phyloP scores from a whole-genome alignment of 2,113 vertebrate species.

The Collichthys lucidus region DNA sequence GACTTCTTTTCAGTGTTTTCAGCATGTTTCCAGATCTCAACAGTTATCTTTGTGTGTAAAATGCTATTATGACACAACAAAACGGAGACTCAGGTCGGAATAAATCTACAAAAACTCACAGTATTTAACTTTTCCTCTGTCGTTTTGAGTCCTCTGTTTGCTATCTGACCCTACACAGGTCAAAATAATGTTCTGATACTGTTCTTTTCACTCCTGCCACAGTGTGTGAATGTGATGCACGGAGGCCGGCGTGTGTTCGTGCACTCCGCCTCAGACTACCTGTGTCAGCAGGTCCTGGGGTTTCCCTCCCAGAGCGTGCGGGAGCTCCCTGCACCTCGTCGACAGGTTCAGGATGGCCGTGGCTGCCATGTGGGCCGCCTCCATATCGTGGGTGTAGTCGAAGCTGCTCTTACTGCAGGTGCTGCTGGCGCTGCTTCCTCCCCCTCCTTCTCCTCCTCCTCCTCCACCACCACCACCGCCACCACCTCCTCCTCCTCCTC shows the following conservation, averaged over 20 bases:
- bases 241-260: background rate
- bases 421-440: constrained; percentile 95
- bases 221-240: background rate
- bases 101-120: background rate
- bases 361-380: constrained; percentile 99
- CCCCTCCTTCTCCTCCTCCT: constrained; percentile 61
- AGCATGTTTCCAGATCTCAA: background rate
- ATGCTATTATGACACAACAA: background rate
- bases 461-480: constrained; percentile 56
- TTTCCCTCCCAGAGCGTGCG: constrained; percentile 92
- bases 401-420: constrained; percentile 99
- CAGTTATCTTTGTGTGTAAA: background rate
- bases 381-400: constrained; percentile 98
- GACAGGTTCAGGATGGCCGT: constrained; percentile 99
- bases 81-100: background rate
- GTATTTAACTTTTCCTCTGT: background rate
- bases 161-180: background rate
- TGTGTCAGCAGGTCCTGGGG: constrained; percentile 92
- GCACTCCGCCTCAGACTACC: constrained; percentile 79
- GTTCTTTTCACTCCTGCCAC: background rate
- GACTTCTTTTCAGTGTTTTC: background rate
- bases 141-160: background rate
- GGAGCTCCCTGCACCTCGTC: constrained; percentile 97
- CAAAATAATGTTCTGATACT: background rate
- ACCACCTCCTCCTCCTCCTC: constrained; percentile 67